phyloP scores from a whole-genome alignment of 2,797 vertebrate genomes.

The Mallotus villosus region DNA sequence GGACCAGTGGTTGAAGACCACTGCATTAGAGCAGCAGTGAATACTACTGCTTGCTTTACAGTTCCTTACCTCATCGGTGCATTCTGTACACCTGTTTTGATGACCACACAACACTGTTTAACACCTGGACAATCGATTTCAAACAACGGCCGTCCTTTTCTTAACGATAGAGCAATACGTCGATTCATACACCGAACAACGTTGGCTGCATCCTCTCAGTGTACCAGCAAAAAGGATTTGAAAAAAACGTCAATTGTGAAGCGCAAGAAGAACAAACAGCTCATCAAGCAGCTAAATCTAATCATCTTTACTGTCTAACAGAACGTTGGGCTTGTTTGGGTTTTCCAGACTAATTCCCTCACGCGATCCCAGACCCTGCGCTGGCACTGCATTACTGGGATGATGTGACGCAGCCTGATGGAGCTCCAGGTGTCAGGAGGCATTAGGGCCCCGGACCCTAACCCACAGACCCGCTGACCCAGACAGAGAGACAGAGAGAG shows the following conservation, averaged over 20 bases:
- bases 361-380: conserved; percentile 62
- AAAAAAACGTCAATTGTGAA: background rate
- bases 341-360: conserved; percentile 73
- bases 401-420: conserved; percentile 67
- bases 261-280: background rate
- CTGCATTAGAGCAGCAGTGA: too few relatives aligned
- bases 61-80: too few relatives aligned
- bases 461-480: conserved; percentile 58
- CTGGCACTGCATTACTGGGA: conserved; percentile 72
- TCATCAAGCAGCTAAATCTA: background rate
- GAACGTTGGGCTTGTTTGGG: conserved; percentile 50
- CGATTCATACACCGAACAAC: too few relatives aligned
- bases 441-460: conserved; percentile 64
- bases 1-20: too few relatives aligned
- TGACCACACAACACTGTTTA: too few relatives aligned
- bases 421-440: conserved; percentile 69
- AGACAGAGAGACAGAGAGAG: conserved; percentile 52
- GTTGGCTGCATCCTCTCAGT: background rate
- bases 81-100: too few relatives aligned
- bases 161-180: too few relatives aligned
- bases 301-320: background rate
- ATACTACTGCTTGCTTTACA: too few relatives aligned
- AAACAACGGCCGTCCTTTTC: too few relatives aligned
- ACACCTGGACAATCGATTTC: too few relatives aligned
- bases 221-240: background rate